Base-by-base conservation (phyloP, 2,888 invertebrate species). In the Cotesia congregata region DNA sequence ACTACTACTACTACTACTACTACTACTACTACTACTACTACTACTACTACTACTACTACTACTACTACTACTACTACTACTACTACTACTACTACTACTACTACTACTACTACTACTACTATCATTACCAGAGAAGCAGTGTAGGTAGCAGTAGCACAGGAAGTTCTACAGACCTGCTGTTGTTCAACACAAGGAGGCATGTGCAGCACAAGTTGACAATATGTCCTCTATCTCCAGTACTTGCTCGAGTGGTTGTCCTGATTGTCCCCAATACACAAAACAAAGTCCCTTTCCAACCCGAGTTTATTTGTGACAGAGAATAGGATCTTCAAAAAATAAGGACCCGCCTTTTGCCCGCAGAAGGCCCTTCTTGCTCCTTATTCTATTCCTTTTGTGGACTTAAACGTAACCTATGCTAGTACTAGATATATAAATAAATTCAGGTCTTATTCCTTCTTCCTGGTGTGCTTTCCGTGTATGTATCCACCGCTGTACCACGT, bases 81-180 rank as follows among this genome's bases (percentile, higher is more conserved):
- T n/a, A n/a, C n/a, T n/a, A n/a, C n/a, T n/a, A n/a, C n/a, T n/a
- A n/a, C n/a, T n/a, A n/a, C n/a, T n/a, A n/a, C n/a, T n/a, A n/a
- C n/a, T n/a, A n/a, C n/a, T n/a, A n/a, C n/a, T n/a, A n/a, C n/a
- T n/a, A n/a, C n/a, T n/a, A n/a, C 30, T 30, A 17, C 2, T 30
- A 30, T 2, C 30, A 30, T 30, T 30, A 30, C 30, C 3, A 30
- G 30, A 30, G 30, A 30, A 4, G 30, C 3, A 30, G 30, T 30
- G 4, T 30, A 71, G 70, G 75, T 72, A 75, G 65, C 78, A 68
- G 50, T 39, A 41, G 71, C 69, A 80, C 85, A 85, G 84, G 85
- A 85, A 85, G 84, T 83, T 83, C 82, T 82, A 83, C 83, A 84
- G 83, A 85, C 84, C 83, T 84, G 85, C 82, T 77, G 77, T 50